phyloP scores from a whole-genome alignment of 2,797 vertebrate species.

The Cuculus canorus region DNA sequence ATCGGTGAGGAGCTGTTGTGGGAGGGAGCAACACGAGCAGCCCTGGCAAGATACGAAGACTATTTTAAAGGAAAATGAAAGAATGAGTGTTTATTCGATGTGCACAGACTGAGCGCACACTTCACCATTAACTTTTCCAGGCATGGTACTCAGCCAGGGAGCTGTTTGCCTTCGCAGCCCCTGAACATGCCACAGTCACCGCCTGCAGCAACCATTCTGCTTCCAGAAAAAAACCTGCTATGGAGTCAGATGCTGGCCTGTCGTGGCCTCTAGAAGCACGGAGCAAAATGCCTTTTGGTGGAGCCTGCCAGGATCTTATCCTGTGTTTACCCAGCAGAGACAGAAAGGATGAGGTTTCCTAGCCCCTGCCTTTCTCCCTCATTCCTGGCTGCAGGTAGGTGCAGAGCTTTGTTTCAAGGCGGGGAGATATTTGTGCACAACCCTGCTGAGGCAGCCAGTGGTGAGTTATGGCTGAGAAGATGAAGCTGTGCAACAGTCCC shows the following conservation, averaged over 20 bases:
- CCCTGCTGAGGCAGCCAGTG: neutral
- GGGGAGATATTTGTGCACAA: neutral
- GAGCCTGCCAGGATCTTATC: neutral
- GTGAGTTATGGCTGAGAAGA: neutral
- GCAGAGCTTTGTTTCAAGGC: neutral
- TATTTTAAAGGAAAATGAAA: constrained; percentile 16
- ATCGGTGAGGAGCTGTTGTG: neutral
- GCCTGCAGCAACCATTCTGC: neutral
- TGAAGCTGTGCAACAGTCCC: neutral
- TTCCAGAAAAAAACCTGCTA: neutral
- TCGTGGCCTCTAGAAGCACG: neutral
- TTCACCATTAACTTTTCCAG: neutral
- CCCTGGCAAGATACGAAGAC: neutral
- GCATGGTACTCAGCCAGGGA: neutral
- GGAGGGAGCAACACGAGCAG: neutral
- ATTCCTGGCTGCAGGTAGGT: neutral
- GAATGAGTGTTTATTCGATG: neutral
- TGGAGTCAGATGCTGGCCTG: fast-evolving
- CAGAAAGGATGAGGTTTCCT: neutral
- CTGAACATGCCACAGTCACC: neutral
- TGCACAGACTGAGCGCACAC: neutral
- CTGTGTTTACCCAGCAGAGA: neutral
- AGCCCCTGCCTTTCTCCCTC: neutral
- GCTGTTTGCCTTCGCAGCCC: neutral
- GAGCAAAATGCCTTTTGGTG: neutral